Evolutionary conservation across 1,140 invertebrate genomes (phyloP), one percentile per base, ranked within the genome.

Genomic region (Drosophila navojoa): DNA sequence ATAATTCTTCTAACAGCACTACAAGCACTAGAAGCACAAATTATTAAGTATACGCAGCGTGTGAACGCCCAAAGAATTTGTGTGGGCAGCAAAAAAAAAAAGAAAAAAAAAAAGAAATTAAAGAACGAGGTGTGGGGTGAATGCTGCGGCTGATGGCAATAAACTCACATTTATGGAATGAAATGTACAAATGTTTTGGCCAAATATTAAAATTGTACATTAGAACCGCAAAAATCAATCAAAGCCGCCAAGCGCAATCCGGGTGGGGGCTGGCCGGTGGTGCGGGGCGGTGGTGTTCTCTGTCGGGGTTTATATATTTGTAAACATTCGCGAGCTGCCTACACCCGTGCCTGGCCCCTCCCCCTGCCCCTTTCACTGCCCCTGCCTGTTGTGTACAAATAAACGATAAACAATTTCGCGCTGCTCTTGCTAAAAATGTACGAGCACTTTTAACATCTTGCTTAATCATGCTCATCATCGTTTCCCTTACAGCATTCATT

Each of bases 211-310:
- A 62, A 62, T 68, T 68, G 49, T 55, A 60, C 54, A 72, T 54
- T 69, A 76, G 54, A 66, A 60, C 40, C 55, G 44, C 55, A 50
- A 60, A 77, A 74, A 77, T 74, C 75, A 77, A 77, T 77, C 71
- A 77, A 77, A 70, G 42, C 68, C 58, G 58, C 71, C 67, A 66
- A 50, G 29, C 11, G 10, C 35, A 3, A 3, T 1, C 1, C 35
- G 35, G 4, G 35, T 38, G 35, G 32, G 32, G 32, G 32, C 6
- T 7, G 32, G 1, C 6, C 4, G 15, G 11, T 0, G 32, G 15
- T 10, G 6, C 13, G 11, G n/a, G 11, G 22, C n/a, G 61, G 25
- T 4, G 61, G 25, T 4, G 13, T 29, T 32, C n/a, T 19, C 22
- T 15, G 11, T 15, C 15, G 35, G 42, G 3, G 25, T 27, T 45